A percentile compares a stretch with the other conserved stretches of the same genome.
phyloP scores from a whole-genome alignment of 2,888 invertebrate genomes.

The Sminthurides aquaticus region DNA sequence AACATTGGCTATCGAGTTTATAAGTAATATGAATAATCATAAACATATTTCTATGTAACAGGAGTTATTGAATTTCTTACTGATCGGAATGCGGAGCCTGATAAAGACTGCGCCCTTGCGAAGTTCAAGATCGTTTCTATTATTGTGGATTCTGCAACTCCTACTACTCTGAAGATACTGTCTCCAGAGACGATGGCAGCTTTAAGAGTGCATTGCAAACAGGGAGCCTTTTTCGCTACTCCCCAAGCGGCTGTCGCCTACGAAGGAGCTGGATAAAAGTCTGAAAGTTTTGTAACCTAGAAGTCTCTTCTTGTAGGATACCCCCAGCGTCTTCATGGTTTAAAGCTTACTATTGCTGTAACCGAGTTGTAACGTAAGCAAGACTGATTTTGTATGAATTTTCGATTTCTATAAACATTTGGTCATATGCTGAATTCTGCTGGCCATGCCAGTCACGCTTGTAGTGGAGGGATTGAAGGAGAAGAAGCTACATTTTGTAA shows the following conservation, averaged over 20 bases:
- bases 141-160: slow-evolving; percentile 45
- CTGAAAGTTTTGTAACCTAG: not conserved
- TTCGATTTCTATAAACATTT: no score
- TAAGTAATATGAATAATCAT: no score
- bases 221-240: slow-evolving; percentile 49
- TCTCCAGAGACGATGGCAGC: slow-evolving; percentile 46
- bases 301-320: not conserved
- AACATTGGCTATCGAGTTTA: no score
- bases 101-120: slow-evolving; percentile 48
- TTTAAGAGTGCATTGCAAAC: slow-evolving; percentile 46
- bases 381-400: no score
- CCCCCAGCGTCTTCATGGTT: no score
- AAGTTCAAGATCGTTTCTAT: slow-evolving; percentile 48
- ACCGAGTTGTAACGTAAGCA: no score
- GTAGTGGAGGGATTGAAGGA: no score
- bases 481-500: no score
- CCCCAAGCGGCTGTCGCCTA: slow-evolving; percentile 48
- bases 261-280: slow-evolving; percentile 41
- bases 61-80: slow-evolving; percentile 50
- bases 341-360: no score
- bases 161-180: slow-evolving; percentile 44
- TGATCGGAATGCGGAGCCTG: slow-evolving; percentile 48
- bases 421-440: no score
- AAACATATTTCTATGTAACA: slow-evolving; percentile 27
- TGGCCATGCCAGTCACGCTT: no score